phyloP scores from a whole-genome alignment of 2,888 invertebrate genomes.

The Antheraea yamamai region DNA sequence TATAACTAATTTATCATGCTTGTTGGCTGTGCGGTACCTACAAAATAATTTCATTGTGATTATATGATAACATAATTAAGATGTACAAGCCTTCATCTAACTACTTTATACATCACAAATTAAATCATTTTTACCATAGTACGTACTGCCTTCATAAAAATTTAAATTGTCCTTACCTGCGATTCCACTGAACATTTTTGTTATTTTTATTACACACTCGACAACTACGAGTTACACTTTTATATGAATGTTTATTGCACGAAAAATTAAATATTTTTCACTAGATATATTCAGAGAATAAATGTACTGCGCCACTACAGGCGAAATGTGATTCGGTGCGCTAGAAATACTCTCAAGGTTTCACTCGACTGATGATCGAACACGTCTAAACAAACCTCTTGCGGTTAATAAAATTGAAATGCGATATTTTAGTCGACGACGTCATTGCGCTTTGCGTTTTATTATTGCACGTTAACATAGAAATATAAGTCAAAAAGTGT shows the following conservation, averaged over 20 bases:
- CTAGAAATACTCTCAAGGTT: constrained; percentile 59
- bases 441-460: constrained; percentile 60
- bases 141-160: not conserved
- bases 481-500: not conserved
- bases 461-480: constrained; percentile 38
- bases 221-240: constrained; percentile 22
- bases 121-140: not conserved
- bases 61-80: not conserved
- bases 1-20: not conserved
- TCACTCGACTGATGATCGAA: constrained; percentile 45
- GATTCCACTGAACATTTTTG: constrained; percentile 77
- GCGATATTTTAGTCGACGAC: constrained; percentile 71
- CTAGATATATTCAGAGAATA: constrained; percentile 20
- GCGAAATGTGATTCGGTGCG: constrained; percentile 46
- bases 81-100: not conserved
- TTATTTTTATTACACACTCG: constrained; percentile 34
- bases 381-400: constrained; percentile 41
- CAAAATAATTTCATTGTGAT: not conserved
- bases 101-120: not conserved
- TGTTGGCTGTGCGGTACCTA: not conserved
- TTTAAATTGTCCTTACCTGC: constrained; percentile 57
- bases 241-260: constrained; percentile 34
- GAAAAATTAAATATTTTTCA: constrained; percentile 23
- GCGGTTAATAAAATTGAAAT: constrained; percentile 47
- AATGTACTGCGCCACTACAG: constrained; percentile 44